Conservation (phyloP, 2,113 vertebrate genomes). For the Bujurquina vittata region DNA sequence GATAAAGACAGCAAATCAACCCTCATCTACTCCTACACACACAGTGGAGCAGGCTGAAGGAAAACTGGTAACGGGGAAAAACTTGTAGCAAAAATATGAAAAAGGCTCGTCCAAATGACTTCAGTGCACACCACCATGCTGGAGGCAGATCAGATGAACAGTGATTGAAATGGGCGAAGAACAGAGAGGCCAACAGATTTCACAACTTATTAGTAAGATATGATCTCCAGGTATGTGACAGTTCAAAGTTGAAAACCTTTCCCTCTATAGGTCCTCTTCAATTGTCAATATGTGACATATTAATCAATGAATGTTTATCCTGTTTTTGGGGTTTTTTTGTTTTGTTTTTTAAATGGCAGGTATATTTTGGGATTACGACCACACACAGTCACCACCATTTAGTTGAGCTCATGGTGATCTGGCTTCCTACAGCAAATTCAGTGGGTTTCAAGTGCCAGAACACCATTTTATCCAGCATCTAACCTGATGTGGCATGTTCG, state of each 20-base stretch:
- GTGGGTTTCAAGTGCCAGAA: not conserved
- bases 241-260: not conserved
- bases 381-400: not conserved
- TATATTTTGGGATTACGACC: not conserved
- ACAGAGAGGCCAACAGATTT: not conserved
- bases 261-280: not conserved
- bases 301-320: not conserved
- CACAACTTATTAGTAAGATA: not conserved
- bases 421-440: not conserved
- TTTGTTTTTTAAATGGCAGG: too few relatives aligned
- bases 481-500: constrained; percentile 10
- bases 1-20: too few relatives aligned
- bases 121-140: not conserved
- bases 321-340: too few relatives aligned
- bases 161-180: not conserved
- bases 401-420: not conserved
- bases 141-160: not conserved
- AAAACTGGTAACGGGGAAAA: not conserved
- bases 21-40: not conserved
- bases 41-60: not conserved
- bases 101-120: not conserved
- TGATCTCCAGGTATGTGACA: not conserved
- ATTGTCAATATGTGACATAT: not conserved
- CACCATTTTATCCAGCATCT: not conserved
- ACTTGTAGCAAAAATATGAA: not conserved